Conservation (phyloP, 2,888 invertebrate genomes). For the Lithophane socia region DNA sequence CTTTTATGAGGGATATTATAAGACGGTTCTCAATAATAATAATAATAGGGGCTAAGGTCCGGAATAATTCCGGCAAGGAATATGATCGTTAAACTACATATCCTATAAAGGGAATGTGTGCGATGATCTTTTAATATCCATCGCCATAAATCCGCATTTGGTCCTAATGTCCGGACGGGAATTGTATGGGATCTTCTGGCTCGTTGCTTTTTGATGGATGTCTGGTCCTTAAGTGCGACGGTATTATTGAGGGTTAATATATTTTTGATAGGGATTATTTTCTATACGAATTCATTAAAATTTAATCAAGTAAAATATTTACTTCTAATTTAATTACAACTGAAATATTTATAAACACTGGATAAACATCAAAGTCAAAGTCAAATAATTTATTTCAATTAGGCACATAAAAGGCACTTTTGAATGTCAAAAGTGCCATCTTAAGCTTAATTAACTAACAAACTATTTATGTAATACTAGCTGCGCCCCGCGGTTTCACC, state of each 20-base stretch:
- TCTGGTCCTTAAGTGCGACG: background rate
- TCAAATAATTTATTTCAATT: no score
- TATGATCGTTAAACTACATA: conserved; percentile 39
- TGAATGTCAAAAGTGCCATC: no score
- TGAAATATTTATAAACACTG: no score
- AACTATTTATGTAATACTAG: no score
- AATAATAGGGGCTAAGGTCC: conserved; percentile 23
- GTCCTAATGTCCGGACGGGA: conserved; percentile 42
- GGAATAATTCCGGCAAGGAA: conserved; percentile 29
- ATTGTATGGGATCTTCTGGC: conserved; percentile 38
- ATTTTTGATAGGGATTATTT: background rate
- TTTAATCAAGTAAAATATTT: no score
- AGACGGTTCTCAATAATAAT: conserved; percentile 20
- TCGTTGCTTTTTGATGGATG: conserved; percentile 32
- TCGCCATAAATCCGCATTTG: conserved; percentile 47
- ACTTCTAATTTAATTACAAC: no score
- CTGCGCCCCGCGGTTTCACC: no score
- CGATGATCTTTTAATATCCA: conserved; percentile 59
- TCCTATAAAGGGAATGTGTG: conserved; percentile 12
- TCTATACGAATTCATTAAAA: no score
- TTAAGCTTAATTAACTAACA: no score
- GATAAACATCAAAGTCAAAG: no score
- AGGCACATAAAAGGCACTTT: no score
- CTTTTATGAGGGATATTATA: conserved; percentile 20
- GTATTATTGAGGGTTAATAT: background rate